These are phyloP conservation scores for Caenorhabditis doughertyi DNA, from an alignment of 2,888 invertebrate genomes.

Conservation along the genomic window DNA sequence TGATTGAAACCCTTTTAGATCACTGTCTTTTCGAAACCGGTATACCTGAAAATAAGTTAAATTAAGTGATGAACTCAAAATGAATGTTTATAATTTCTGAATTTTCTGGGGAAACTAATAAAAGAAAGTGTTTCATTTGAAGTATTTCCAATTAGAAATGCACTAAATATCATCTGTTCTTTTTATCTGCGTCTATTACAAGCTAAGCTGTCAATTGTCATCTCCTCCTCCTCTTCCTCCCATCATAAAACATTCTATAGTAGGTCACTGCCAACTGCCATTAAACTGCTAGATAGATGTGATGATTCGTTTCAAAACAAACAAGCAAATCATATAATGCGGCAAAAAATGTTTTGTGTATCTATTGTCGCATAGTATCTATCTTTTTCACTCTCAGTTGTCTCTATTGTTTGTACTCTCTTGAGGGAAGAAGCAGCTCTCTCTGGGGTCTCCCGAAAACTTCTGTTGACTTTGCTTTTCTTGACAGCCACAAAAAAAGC, in stretches of 20 bases:
- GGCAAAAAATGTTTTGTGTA: conserved; percentile 48
- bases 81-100: background rate
- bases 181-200: conserved; percentile 26
- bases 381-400: conserved; percentile 43
- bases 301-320: conserved; percentile 47
- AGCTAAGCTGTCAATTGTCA: conserved; percentile 11
- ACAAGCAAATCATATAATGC: conserved; percentile 62
- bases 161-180: conserved; percentile 35
- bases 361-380: conserved; percentile 55
- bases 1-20: conserved; percentile 77
- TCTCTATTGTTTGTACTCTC: conserved; percentile 59
- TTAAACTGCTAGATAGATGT: conserved; percentile 19
- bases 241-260: conserved; percentile 1
- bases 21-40: conserved; percentile 72
- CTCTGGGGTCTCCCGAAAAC: conserved; percentile 44
- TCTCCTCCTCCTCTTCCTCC: background rate
- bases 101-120: too few species aligned
- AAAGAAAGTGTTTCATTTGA: too few species aligned
- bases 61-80: background rate
- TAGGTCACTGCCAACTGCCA: conserved; percentile 47
- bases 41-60: conserved; percentile 68
- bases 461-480: conserved; percentile 59
- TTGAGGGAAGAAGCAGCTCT: conserved; percentile 46
- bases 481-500: conserved; percentile 50
- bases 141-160: too few species aligned